A percentile compares a stretch with the other conserved stretches of the same genome.
phyloP scores from a whole-genome alignment of 2,113 vertebrate species.

The Elephantulus edwardii region DNA sequence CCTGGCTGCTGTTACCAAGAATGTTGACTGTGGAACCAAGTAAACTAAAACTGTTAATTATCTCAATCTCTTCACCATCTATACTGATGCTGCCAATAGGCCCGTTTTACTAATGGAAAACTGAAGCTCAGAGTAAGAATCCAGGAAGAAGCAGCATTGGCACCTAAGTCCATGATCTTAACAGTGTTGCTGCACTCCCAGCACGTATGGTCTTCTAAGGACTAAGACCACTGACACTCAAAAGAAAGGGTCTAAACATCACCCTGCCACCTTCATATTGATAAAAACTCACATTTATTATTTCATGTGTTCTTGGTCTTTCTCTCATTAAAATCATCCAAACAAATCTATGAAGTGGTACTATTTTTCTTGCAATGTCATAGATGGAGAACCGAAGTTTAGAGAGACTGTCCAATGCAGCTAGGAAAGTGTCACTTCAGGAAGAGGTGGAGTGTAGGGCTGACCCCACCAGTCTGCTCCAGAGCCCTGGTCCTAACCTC shows the following conservation, averaged over 20 bases:
- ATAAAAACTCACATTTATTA: background rate
- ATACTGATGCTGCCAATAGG: no score
- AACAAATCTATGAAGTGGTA: background rate
- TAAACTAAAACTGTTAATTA: no score
- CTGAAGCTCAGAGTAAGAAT: background rate
- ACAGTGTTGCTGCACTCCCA: rapidly evolving
- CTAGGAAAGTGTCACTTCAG: background rate
- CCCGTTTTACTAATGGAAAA: background rate
- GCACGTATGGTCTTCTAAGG: background rate
- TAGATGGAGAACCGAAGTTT: background rate
- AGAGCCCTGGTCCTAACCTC: background rate
- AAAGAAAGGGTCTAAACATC: background rate
- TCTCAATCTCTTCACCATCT: no score
- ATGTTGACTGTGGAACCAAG: no score
- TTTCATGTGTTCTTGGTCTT: background rate
- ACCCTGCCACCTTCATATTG: background rate
- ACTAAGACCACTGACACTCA: background rate
- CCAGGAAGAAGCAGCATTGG: background rate
- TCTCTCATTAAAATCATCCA: background rate
- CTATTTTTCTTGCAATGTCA: background rate
- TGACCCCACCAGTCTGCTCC: background rate
- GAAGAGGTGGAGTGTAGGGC: background rate
- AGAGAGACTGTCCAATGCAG: background rate
- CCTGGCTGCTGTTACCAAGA: no score
- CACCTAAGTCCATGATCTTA: background rate